phyloP scores from a whole-genome alignment of 2,797 vertebrate genomes.

The Peromyscus aztecus region DNA sequence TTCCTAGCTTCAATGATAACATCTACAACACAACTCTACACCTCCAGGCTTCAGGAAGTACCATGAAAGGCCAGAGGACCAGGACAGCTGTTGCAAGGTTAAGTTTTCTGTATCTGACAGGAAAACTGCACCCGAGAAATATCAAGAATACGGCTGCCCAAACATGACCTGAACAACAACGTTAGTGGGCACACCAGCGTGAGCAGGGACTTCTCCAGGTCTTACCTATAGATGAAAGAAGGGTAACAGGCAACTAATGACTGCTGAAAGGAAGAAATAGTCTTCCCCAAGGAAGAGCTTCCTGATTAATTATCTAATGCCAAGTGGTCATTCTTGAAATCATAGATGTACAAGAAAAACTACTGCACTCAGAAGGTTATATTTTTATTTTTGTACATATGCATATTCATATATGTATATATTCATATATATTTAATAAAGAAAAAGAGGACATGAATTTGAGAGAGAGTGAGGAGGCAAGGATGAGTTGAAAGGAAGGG shows the following conservation, averaged over 20 bases:
- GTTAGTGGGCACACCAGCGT: neutral
- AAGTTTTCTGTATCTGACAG: neutral
- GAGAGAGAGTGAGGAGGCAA: neutral
- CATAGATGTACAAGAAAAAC: neutral
- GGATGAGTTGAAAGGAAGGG: neutral
- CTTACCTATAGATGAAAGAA: neutral
- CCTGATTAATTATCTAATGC: neutral
- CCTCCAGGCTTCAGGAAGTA: neutral
- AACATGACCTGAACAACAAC: neutral
- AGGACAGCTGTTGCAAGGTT: neutral
- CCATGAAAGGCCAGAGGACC: neutral
- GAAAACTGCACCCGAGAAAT: neutral
- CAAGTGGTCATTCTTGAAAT: neutral
- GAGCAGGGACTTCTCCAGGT: neutral
- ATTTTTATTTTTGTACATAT: neutral
- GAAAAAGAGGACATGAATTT: neutral
- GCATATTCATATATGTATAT: neutral
- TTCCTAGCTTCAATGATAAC: neutral
- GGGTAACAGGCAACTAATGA: neutral
- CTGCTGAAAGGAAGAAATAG: neutral
- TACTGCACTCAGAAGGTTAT: neutral
- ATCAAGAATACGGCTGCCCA: neutral
- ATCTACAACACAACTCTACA: neutral
- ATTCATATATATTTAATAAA: neutral
- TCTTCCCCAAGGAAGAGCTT: neutral